These are phyloP conservation scores for Trachelus iudaicus DNA, from an alignment of 2,888 invertebrate genomes.

Conservation along the genomic window DNA sequence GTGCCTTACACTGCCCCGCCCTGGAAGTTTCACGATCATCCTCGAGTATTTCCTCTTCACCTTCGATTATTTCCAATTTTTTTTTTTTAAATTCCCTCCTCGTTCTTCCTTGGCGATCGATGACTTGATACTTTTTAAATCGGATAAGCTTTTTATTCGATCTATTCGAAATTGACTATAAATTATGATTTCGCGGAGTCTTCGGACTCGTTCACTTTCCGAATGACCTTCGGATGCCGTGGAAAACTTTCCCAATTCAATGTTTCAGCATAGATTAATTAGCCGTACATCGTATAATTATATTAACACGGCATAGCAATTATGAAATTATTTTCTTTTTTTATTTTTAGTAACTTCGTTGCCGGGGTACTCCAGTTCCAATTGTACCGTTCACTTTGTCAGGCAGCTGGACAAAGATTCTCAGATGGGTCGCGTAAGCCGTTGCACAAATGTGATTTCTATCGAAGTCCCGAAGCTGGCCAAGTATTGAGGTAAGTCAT, in stretches of 20 bases:
- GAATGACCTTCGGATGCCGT: neutral
- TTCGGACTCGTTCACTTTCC: too few species aligned
- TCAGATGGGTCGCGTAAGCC: conserved; percentile 78
- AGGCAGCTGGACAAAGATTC: conserved; percentile 83
- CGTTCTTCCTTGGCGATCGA: neutral
- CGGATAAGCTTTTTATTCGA: neutral
- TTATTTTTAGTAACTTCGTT: conserved; percentile 86
- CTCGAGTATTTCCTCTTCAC: neutral
- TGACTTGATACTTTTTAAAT: neutral
- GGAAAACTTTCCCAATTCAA: neutral
- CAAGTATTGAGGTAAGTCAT: conserved; percentile 81
- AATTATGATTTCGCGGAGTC: too few species aligned
- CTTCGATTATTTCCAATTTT: neutral
- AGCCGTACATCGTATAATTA: neutral
- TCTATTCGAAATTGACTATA: neutral
- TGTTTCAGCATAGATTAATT: neutral
- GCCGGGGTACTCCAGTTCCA: conserved; percentile 94
- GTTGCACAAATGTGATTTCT: conserved; percentile 92
- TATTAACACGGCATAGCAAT: neutral
- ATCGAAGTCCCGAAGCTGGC: conserved; percentile 89
- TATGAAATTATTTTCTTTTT: neutral
- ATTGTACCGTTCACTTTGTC: conserved; percentile 86
- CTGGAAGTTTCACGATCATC: neutral
- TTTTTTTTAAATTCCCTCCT: neutral
- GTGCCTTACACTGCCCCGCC: neutral